These are phyloP conservation scores for Araneus ventricosus DNA, from an alignment of 1,140 invertebrate species.

Conservation along the genomic window DNA sequence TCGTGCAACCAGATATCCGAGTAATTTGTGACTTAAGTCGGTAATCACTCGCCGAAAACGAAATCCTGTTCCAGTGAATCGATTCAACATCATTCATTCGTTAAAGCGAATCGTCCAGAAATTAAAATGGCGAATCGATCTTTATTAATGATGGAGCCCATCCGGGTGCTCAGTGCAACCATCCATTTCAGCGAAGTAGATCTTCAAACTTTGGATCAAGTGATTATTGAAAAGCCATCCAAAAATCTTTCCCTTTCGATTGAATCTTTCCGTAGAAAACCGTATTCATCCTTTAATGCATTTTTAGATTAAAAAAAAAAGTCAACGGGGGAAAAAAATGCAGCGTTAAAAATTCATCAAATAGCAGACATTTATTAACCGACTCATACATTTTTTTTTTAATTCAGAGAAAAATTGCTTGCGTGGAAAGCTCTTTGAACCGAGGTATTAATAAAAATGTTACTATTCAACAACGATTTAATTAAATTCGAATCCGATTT, in stretches of 20 bases:
- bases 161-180: background rate
- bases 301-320: background rate
- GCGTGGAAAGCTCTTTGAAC: background rate
- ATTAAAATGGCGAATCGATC: slow-evolving; percentile 14
- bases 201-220: background rate
- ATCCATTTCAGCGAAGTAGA: background rate
- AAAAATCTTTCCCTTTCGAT: background rate
- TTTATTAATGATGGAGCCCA: background rate
- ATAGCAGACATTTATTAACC: background rate
- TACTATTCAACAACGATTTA: background rate
- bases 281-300: slow-evolving; percentile 9
- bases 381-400: background rate
- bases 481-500: background rate
- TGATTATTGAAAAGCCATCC: background rate
- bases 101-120: slow-evolving; percentile 4
- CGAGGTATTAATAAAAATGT: background rate
- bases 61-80: background rate
- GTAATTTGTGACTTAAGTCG: background rate
- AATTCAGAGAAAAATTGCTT: background rate
- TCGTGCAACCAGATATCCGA: background rate
- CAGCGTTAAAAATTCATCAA: background rate
- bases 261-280: background rate
- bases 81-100: background rate
- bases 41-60: background rate
- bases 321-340: background rate